phyloP scores from a whole-genome alignment of 2,113 vertebrate species.

The Rhabdornis inornatus region DNA sequence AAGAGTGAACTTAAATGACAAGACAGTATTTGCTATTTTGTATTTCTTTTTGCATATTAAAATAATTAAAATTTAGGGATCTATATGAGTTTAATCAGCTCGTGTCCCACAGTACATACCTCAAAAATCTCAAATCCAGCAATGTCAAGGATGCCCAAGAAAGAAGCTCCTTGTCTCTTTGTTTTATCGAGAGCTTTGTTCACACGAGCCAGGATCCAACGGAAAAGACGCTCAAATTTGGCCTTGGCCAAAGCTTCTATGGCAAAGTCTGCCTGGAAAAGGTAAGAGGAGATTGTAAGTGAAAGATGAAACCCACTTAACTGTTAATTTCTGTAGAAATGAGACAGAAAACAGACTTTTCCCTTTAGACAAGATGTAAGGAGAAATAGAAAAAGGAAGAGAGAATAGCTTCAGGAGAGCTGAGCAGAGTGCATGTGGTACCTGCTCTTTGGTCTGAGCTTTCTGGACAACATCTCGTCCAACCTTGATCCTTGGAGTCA shows the following conservation, averaged over 20 bases:
- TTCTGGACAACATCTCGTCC: conserved; percentile 95
- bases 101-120: conserved; percentile 62
- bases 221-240: conserved; percentile 91
- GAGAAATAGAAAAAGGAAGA: neutral
- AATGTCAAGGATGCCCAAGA: conserved; percentile 95
- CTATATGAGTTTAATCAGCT: neutral
- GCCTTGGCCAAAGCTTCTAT: conserved; percentile 94
- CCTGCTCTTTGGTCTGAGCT: conserved; percentile 98
- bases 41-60: neutral
- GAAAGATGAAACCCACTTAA: neutral
- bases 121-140: conserved; percentile 98
- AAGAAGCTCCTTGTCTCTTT: conserved; percentile 90
- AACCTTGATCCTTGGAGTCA: conserved; percentile 94
- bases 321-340: neutral
- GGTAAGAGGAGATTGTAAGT: neutral
- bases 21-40: neutral
- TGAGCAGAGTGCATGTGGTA: conserved; percentile 22
- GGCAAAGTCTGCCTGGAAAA: conserved; percentile 86
- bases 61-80: neutral
- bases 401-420: neutral
- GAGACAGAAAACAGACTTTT: neutral
- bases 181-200: conserved; percentile 97
- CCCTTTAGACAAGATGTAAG: neutral
- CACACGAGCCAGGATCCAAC: conserved; percentile 88
- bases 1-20: neutral